These are phyloP conservation scores for Patiria pectinifera DNA, from an alignment of 53 echinoderm and acorn worm genomes.

Conservation along the genomic window DNA sequence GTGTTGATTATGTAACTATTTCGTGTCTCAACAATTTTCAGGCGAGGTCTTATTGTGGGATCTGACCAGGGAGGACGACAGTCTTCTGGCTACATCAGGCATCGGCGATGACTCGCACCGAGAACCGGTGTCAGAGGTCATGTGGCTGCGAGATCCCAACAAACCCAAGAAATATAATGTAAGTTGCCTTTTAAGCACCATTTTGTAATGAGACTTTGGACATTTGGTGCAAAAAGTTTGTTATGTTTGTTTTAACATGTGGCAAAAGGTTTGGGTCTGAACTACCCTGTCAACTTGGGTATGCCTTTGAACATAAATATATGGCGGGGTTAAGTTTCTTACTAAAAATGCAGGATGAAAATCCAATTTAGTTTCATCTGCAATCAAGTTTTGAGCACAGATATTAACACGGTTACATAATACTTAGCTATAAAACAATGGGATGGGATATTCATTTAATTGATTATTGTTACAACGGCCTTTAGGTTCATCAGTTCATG, in stretches of 20 bases:
- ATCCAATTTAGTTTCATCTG: no score
- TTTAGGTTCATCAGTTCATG: no score
- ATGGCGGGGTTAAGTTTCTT: no score
- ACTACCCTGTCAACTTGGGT: neutral
- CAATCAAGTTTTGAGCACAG: no score
- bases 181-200: slow-evolving; percentile 14
- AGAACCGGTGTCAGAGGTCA: slow-evolving; percentile 86
- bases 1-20: no score
- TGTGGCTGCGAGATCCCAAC: slow-evolving; percentile 89
- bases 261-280: neutral
- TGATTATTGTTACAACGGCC: no score
- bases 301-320: no score
- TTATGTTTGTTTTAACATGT: neutral
- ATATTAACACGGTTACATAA: no score
- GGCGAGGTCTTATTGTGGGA: slow-evolving; percentile 93
- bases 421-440: no score
- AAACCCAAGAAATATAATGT: slow-evolving; percentile 91
- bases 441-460: no score
- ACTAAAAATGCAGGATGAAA: no score
- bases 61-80: slow-evolving; percentile 88
- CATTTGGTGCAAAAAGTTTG: neutral
- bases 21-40: slow-evolving; percentile 8
- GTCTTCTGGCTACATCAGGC: slow-evolving; percentile 81
- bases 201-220: neutral
- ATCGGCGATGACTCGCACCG: slow-evolving; percentile 95